These are phyloP conservation scores for Brachirus orientalis DNA, from an alignment of 2,113 vertebrate species.

Conservation along the genomic window DNA sequence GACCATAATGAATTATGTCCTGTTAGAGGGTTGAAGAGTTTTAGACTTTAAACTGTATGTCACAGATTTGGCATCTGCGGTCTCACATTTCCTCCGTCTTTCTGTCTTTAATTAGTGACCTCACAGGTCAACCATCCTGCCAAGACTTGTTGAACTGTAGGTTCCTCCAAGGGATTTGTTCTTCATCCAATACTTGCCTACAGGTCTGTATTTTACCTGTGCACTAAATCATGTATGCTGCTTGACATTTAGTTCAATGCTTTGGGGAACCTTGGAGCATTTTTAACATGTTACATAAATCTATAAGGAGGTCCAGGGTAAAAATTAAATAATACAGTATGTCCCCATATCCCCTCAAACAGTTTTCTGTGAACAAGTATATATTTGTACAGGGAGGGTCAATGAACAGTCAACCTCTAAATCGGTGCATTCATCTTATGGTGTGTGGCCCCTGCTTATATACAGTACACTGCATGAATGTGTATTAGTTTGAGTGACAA, in stretches of 20 bases:
- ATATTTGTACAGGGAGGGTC: constrained; percentile 6
- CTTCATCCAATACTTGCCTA: constrained; percentile 6
- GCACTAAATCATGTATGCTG: constrained; percentile 17
- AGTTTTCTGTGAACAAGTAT: constrained; percentile 15
- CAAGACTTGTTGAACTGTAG: constrained; percentile 19
- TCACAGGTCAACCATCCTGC: constrained; percentile 21
- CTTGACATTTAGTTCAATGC: constrained; percentile 20
- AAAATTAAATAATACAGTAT: constrained; percentile 21
- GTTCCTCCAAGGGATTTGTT: constrained; percentile 3
- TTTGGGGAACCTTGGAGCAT: constrained; percentile 34
- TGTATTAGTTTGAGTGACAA: not conserved
- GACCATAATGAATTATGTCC: constrained; percentile 13
- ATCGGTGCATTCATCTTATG: not conserved
- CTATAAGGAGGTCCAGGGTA: constrained; percentile 8
- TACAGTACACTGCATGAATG: not conserved
- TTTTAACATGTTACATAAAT: constrained; percentile 1
- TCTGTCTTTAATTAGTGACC: constrained; percentile 33
- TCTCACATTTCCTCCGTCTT: constrained; percentile 14
- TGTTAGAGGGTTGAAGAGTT: not conserved
- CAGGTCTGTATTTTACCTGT: constrained; percentile 21
- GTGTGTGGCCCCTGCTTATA: not conserved
- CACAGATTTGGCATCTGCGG: constrained; percentile 15
- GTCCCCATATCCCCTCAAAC: too few species aligned
- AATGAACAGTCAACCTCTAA: constrained; percentile 18
- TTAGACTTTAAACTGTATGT: not conserved